phyloP scores from a whole-genome alignment of 2,888 invertebrate genomes.

The Scelioninae gen. 1 region DNA sequence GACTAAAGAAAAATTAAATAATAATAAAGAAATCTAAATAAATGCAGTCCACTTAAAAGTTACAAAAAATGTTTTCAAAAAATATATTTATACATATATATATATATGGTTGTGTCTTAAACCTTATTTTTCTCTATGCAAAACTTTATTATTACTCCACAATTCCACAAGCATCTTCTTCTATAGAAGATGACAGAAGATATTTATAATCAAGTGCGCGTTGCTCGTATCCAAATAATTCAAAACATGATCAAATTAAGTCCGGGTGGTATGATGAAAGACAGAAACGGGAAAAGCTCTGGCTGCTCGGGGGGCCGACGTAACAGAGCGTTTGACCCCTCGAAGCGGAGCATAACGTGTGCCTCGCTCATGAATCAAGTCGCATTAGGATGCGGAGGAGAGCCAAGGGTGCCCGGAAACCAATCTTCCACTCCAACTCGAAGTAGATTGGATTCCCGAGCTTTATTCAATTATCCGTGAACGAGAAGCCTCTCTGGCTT shows the following conservation, averaged over 20 bases:
- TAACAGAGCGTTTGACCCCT: conserved; percentile 83
- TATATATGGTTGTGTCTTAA: too few relatives aligned
- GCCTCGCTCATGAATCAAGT: conserved; percentile 84
- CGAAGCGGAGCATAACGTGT: conserved; percentile 77
- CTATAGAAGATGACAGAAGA: conserved; percentile 4
- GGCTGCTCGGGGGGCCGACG: conserved; percentile 75
- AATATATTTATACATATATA: too few relatives aligned
- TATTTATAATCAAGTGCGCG: conserved; percentile 58
- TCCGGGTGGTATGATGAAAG: conserved; percentile 83
- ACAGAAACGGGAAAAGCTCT: conserved; percentile 73
- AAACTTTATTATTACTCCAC: too few relatives aligned
- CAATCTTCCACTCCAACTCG: conserved; percentile 81
- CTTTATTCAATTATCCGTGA: conserved; percentile 83
- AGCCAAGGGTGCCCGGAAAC: conserved; percentile 76
- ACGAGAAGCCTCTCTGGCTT: conserved; percentile 61
- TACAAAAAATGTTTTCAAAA: too few relatives aligned
- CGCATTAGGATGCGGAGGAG: conserved; percentile 79
- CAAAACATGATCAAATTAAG: conserved; percentile 83
- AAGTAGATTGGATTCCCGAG: conserved; percentile 83
- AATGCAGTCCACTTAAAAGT: too few relatives aligned
- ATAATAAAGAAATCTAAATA: too few relatives aligned
- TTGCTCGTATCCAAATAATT: conserved; percentile 82
- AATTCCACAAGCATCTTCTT: too few relatives aligned
- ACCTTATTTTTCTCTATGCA: too few relatives aligned
- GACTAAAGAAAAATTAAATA: too few relatives aligned